These are phyloP conservation scores for Neomorphus geoffroyi DNA, from an alignment of 2,797 vertebrate genomes.

Conservation along the genomic window DNA sequence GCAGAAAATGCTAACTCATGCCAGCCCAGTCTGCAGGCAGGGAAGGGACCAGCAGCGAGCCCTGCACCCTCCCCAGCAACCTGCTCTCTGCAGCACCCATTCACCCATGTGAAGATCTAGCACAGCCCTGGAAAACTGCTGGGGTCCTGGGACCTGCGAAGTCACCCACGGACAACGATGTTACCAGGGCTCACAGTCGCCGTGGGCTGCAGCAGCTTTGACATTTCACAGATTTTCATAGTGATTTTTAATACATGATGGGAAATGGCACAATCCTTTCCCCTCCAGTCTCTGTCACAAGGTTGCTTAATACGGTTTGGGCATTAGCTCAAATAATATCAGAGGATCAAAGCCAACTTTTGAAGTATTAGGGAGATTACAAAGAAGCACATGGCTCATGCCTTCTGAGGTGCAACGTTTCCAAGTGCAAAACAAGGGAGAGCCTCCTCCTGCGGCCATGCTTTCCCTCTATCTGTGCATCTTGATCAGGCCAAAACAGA, in stretches of 20 bases:
- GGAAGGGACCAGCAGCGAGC: background rate
- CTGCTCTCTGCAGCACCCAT: background rate
- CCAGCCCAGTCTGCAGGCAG: background rate
- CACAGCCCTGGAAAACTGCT: background rate
- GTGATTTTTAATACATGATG: background rate
- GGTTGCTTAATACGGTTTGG: constrained; percentile 46
- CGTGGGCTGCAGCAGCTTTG: background rate
- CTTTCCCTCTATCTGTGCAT: background rate
- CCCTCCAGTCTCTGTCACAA: constrained; percentile 25
- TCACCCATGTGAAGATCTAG: background rate
- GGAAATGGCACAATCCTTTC: constrained; percentile 8
- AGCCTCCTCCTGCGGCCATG: background rate
- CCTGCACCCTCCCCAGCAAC: background rate
- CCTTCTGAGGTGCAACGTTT: background rate
- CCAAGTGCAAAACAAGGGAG: background rate
- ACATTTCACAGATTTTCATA: background rate
- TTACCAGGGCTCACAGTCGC: background rate
- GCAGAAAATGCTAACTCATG: background rate
- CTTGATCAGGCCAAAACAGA: background rate
- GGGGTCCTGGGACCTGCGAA: fast-evolving
- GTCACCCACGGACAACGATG: fast-evolving
- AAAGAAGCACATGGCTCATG: background rate
- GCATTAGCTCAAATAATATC: constrained; percentile 2
- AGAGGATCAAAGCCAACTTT: constrained; percentile 34
- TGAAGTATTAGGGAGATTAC: constrained; percentile 57